phyloP scores from a whole-genome alignment of 2,888 invertebrate species.

The Drosophila aldrichi region DNA sequence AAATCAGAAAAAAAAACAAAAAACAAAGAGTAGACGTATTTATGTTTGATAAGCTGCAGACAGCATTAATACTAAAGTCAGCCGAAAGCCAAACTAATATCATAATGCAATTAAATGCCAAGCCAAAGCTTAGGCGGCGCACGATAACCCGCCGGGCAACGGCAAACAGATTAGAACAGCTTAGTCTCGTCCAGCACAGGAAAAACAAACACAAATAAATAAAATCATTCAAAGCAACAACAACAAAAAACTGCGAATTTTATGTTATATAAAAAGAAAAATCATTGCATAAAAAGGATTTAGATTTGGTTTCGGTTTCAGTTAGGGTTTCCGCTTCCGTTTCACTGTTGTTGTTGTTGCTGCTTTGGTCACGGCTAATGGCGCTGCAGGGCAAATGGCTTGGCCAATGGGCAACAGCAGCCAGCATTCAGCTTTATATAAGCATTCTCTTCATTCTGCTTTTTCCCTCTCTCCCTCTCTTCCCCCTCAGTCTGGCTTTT shows the following conservation, averaged over 20 bases:
- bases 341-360: conserved; percentile 34
- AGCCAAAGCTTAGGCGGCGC: conserved; percentile 23
- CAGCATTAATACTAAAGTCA: conserved; percentile 29
- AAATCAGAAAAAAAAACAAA: conserved; percentile 1
- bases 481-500: conserved; percentile 8
- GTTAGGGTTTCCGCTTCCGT: conserved; percentile 24
- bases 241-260: conserved; percentile 16
- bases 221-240: conserved; percentile 27
- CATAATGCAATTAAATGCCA: conserved; percentile 55
- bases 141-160: conserved; percentile 41
- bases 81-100: conserved; percentile 52
- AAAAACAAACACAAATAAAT: conserved; percentile 10
- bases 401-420: conserved; percentile 48
- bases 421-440: conserved; percentile 35
- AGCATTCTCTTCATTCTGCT: conserved; percentile 28
- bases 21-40: no score
- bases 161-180: conserved; percentile 76
- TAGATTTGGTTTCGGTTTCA: conserved; percentile 45
- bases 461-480: conserved; percentile 44
- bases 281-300: conserved; percentile 71
- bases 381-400: conserved; percentile 68
- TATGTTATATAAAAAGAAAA: conserved; percentile 45
- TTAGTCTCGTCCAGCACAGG: conserved; percentile 49
- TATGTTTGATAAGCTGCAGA: conserved; percentile 36
- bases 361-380: conserved; percentile 62